Base-by-base conservation (phyloP, 1,140 invertebrate species). In the Pemphigus obesinymphae region DNA sequence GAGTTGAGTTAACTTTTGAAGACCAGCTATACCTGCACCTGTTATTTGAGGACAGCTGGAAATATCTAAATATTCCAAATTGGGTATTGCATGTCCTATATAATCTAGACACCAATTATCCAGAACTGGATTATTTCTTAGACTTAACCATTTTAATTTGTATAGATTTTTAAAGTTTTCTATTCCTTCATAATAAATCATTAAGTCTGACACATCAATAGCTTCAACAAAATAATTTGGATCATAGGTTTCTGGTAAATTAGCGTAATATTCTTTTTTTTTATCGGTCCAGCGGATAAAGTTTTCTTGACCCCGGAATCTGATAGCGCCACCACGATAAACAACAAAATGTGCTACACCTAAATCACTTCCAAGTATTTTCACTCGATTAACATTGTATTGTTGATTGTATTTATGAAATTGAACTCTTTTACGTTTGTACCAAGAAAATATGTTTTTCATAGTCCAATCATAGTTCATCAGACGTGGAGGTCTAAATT, bases 41-140 rank as follows among this genome's bases (percentile, higher is more conserved):
- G 92, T 91, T 37, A 95, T 86, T 26, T 88, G 86, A 11, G 88
- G 87, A 85, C 93, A 94, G 63, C 90, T 88, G 82, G 91, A 91
- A 2, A 96, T 85, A 87, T 96, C 93, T 8, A 96, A 86, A 83
- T 93, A 90, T 85, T 94, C 89, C 29, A 96, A 85, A 20, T 90
- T 86, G 70, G 85, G 86, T 82, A 90, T 91, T n/a, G 90, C 86
- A 50, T 88, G 87, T 40, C 88, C 86, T 37, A 95, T 86, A 83
- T 89, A 89, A 85, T 93, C 92, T 72, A 96, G 83, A 82, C 89
- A 91, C 92, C 93, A 96, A 85, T 95, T 93, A 87, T 95, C 91
- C 76, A 96, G 88, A 55, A 88, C 84, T 63, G 86, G 84, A 83
- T 92, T 92, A 73, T 90, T 89, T 83, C 87, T 88, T 37, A 95